phyloP scores from a whole-genome alignment of 2,113 vertebrate species.

The Notarius lentiginosus region DNA sequence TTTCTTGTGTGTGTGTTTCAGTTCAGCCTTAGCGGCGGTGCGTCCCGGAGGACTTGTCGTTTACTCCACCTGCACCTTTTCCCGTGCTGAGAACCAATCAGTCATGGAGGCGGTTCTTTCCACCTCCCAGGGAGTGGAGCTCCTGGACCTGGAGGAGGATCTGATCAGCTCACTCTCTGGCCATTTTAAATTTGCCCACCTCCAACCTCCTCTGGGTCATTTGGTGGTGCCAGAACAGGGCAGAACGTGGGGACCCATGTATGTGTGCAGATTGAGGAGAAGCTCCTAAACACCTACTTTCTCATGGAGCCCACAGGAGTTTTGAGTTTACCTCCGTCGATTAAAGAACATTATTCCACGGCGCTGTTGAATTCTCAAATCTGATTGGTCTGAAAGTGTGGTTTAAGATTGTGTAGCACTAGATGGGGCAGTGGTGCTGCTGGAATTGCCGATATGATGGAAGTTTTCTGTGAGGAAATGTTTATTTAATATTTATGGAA shows the following conservation, averaged over 20 bases:
- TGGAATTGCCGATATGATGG: background rate
- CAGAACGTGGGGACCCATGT: conserved; percentile 93
- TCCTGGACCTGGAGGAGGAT: conserved; percentile 75
- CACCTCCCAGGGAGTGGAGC: conserved; percentile 71
- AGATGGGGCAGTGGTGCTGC: background rate
- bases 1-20: conserved; percentile 58
- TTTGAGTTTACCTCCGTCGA: background rate
- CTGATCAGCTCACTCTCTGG: conserved; percentile 72
- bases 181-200: conserved; percentile 76
- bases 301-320: background rate
- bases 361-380: background rate
- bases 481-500: background rate
- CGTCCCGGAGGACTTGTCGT: conserved; percentile 87
- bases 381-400: background rate
- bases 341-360: background rate
- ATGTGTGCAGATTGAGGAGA: conserved; percentile 83
- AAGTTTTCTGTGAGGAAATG: background rate
- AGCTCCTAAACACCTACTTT: conserved; percentile 16
- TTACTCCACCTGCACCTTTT: conserved; percentile 94
- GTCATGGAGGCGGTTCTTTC: conserved; percentile 79
- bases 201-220: conserved; percentile 71
- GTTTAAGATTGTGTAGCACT: background rate
- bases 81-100: conserved; percentile 83
- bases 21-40: conserved; percentile 84
- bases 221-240: conserved; percentile 83